phyloP scores from a whole-genome alignment of 35 echinoderm and acorn worm species.

The Apostichopus parvimensis region DNA sequence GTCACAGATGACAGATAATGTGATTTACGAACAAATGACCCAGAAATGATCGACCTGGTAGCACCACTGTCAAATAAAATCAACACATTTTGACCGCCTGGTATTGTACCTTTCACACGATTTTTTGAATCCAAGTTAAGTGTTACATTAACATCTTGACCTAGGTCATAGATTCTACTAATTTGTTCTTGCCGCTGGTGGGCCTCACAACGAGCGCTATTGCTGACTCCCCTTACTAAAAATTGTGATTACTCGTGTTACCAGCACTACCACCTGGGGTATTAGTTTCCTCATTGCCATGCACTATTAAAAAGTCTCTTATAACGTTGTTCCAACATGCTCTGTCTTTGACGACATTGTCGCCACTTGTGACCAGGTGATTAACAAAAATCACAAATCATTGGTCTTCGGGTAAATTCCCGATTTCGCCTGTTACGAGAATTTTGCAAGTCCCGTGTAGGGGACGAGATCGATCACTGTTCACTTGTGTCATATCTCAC shows the following conservation, averaged over 20 bases:
- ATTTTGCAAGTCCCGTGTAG: background rate
- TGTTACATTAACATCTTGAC: background rate
- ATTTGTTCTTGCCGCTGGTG: background rate
- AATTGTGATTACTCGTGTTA: background rate
- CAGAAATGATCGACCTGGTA: too few relatives aligned
- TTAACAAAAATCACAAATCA: background rate
- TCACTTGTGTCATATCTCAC: background rate
- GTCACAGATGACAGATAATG: constrained; percentile 7
- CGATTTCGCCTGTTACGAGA: background rate
- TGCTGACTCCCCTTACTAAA: background rate
- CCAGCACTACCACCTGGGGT: background rate
- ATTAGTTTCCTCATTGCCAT: background rate
- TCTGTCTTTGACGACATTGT: background rate
- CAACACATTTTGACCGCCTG: background rate
- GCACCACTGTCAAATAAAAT: constrained; percentile 14
- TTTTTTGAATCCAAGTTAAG: background rate
- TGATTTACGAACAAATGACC: background rate
- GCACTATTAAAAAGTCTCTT: background rate
- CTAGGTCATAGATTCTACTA: background rate
- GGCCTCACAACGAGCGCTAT: too few relatives aligned
- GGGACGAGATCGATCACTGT: background rate
- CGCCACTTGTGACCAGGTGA: constrained; percentile 1
- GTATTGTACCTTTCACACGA: background rate
- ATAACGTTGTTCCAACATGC: background rate
- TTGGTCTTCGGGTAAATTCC: background rate